A percentile compares a stretch with the other conserved stretches of the same genome.
These are phyloP conservation scores for Athetis lepigone DNA, from an alignment of 2,888 invertebrate species.

Conservation along the genomic window DNA sequence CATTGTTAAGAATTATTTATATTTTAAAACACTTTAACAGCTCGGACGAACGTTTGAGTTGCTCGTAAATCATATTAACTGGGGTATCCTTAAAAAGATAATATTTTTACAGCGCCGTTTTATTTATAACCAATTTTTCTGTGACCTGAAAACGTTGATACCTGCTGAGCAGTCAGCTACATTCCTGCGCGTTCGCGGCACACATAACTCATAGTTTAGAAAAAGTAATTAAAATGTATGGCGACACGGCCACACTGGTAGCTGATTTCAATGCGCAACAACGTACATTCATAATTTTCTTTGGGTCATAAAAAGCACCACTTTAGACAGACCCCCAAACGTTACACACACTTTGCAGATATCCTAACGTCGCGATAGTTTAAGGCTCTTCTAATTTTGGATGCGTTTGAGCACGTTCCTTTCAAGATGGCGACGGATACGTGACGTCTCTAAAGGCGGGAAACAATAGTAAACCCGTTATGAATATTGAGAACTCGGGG, in stretches of 20 bases:
- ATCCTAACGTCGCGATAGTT: conserved; percentile 63
- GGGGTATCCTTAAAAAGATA: conserved; percentile 62
- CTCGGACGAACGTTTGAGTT: conserved; percentile 50
- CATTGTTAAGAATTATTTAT: conserved; percentile 77
- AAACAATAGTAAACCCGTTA: conserved; percentile 87
- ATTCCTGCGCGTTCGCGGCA: conserved; percentile 71
- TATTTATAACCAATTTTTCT: conserved; percentile 54
- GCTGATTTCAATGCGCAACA: conserved; percentile 78
- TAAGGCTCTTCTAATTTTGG: conserved; percentile 76
- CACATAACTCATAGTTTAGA: conserved; percentile 71
- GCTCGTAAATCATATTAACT: conserved; percentile 75
- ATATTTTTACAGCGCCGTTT: conserved; percentile 53
- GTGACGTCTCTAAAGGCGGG: conserved; percentile 85
- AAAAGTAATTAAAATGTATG: conserved; percentile 75
- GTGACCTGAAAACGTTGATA: conserved; percentile 60
- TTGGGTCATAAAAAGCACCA: conserved; percentile 84
- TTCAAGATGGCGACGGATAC: conserved; percentile 86
- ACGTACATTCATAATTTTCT: conserved; percentile 86
- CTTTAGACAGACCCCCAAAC: conserved; percentile 69
- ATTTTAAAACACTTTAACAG: conserved; percentile 67
- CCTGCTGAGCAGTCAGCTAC: too few species aligned
- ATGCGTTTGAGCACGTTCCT: conserved; percentile 83
- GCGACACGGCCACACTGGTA: conserved; percentile 71
- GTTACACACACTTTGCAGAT: conserved; percentile 62
- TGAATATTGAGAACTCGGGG: conserved; percentile 85